A percentile compares a stretch with the other conserved stretches of the same genome.
Conservation (phyloP, 2,113 vertebrate genomes). For the Leucoraja erinaceus region DNA sequence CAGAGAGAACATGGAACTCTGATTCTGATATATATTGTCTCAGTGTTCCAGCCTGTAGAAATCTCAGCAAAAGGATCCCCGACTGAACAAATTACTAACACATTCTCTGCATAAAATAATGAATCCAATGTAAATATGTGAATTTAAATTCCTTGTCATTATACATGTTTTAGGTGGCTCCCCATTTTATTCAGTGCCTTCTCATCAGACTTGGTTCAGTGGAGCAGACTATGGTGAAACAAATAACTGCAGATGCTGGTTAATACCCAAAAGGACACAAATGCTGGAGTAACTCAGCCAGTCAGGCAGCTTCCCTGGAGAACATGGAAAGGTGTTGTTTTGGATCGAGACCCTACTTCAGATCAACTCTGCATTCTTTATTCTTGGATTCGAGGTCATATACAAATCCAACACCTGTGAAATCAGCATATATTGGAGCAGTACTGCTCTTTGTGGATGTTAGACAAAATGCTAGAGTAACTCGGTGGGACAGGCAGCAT, state of each 20-base stretch:
- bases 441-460: neutral
- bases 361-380: neutral
- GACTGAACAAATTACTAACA: neutral
- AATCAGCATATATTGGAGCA: neutral
- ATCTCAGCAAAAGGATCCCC: neutral
- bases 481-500: too few relatives aligned
- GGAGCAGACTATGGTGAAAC: neutral
- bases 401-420: neutral
- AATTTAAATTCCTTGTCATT: neutral
- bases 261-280: too few relatives aligned
- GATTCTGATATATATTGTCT: neutral
- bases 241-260: too few relatives aligned
- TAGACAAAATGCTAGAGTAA: neutral
- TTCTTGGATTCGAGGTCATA: neutral
- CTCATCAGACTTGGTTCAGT: neutral
- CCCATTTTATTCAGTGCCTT: neutral
- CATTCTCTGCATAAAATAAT: neutral
- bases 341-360: too few relatives aligned
- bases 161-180: neutral
- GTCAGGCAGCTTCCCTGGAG: too few relatives aligned
- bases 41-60: neutral
- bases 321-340: too few relatives aligned
- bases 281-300: too few relatives aligned
- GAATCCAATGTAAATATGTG: neutral
- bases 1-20: neutral